phyloP scores from a whole-genome alignment of 2,113 vertebrate genomes.

The Addax nasomaculatus region DNA sequence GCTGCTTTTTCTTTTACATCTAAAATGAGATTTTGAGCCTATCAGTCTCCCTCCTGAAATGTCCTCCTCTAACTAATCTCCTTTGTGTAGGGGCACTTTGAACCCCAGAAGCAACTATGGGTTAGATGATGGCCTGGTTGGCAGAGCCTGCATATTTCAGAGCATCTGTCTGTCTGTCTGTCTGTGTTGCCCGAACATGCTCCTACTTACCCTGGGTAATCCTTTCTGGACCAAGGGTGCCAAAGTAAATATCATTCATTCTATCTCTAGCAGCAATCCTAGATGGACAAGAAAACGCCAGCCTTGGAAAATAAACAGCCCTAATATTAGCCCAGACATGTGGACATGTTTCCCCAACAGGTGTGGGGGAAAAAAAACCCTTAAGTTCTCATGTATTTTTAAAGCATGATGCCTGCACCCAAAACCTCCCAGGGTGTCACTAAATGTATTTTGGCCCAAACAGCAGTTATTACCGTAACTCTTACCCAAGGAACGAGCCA shows the following conservation, averaged over 20 bases:
- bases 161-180: slow-evolving; percentile 51
- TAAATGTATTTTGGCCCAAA: slow-evolving; percentile 9
- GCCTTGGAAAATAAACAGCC: slow-evolving; percentile 50
- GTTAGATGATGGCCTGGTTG: neutral
- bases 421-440: slow-evolving; percentile 24
- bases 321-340: slow-evolving; percentile 67
- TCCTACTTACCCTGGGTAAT: slow-evolving; percentile 31
- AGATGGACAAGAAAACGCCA: slow-evolving; percentile 42
- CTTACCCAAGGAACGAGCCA: neutral
- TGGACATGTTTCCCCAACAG: slow-evolving; percentile 32
- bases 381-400: slow-evolving; percentile 68
- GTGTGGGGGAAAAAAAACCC: neutral
- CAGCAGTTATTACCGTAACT: neutral
- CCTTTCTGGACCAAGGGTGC: slow-evolving; percentile 15
- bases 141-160: slow-evolving; percentile 9
- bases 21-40: neutral
- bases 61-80: neutral
- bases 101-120: neutral
- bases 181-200: neutral
- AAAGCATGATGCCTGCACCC: slow-evolving; percentile 35
- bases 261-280: slow-evolving; percentile 39
- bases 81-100: neutral
- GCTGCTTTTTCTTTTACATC: neutral
- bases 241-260: slow-evolving; percentile 36
- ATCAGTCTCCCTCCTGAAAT: neutral